Conservation (phyloP, 2,888 invertebrate genomes). For the Torymus aiolomorphi region DNA sequence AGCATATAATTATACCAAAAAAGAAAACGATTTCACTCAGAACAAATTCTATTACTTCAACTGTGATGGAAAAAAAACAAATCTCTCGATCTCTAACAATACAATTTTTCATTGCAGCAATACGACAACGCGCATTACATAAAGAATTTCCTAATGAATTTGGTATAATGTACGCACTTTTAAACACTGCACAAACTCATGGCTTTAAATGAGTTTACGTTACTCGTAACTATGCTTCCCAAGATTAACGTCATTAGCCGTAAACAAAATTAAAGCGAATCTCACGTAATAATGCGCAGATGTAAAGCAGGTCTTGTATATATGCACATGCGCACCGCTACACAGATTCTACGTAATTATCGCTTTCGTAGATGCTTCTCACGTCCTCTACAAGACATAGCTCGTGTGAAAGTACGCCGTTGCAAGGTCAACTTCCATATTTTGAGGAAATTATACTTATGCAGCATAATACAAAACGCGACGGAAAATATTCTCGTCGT, state of each 20-base stretch:
- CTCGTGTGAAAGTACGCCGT: conserved; percentile 17
- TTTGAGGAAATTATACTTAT: neutral
- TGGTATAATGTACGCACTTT: conserved; percentile 3
- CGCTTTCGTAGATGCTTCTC: conserved; percentile 36
- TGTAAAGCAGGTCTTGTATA: conserved; percentile 28
- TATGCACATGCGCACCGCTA: neutral
- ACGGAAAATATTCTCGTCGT: too few species aligned
- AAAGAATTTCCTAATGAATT: neutral
- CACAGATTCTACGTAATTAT: conserved; percentile 22
- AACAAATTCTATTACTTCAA: too few species aligned
- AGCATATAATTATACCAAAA: too few species aligned
- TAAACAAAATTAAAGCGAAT: conserved; percentile 32
- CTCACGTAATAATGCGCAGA: conserved; percentile 31
- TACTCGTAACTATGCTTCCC: conserved; percentile 6
- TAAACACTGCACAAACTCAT: neutral
- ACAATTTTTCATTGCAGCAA: neutral
- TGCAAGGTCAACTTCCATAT: conserved; percentile 23
- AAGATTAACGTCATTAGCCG: conserved; percentile 28
- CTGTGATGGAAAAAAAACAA: too few species aligned
- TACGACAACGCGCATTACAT: neutral
- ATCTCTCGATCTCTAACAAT: neutral
- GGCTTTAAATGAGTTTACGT: neutral
- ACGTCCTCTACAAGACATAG: conserved; percentile 2
- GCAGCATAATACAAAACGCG: too few species aligned
- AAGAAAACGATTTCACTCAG: too few species aligned